Evolutionary conservation across 1,140 invertebrate genomes (phyloP), one percentile per base, ranked within the genome.

Genomic region (Galleria mellonella): DNA sequence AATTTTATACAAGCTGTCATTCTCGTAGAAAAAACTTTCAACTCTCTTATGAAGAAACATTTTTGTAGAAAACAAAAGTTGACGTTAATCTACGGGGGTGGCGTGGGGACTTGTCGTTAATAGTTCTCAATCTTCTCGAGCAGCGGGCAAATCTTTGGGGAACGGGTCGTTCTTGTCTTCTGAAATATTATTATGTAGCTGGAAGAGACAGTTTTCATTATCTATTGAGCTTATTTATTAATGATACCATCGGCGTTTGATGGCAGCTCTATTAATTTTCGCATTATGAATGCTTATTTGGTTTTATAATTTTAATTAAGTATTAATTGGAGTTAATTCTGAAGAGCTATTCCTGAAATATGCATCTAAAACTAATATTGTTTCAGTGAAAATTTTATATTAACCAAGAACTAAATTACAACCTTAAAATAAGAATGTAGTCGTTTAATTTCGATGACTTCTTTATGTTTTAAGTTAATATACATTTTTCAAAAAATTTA

Each of bases 71-170:
- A 45, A 45, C 45, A 47, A 43, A 47, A 44, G 35, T 12, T 40
- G 40, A 30, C 31, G 39, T 33, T 23, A 15, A 30, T 32, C 36
- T 29, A 39, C 30, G 36, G 9, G 32, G 32, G 38, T 15, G 12
- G 11, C 35, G 39, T 15, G 30, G 32, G 39, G 38, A 28, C 32
- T 33, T 35, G 35, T 9, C 38, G 29, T 55, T 58, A 53, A 62
- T 58, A 54, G 51, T 50, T 52, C 48, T 48, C 59, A 58, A 58
- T 58, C 46, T 55, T 62, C 45, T 37, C 28, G 42, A 62, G 48
- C 29, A 27, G 28, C 45, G 48, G 43, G 49, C 43, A 58, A 59
- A 55, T 50, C 48, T 50, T 45, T 33, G 42, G 41, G 43, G 42
- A 51, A 28, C 44, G 37, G 31, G 46, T n/a, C 39, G 32, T 30